These are phyloP conservation scores for Cynoglossus semilaevis DNA, from an alignment of 2,113 vertebrate genomes.

Conservation along the genomic window DNA sequence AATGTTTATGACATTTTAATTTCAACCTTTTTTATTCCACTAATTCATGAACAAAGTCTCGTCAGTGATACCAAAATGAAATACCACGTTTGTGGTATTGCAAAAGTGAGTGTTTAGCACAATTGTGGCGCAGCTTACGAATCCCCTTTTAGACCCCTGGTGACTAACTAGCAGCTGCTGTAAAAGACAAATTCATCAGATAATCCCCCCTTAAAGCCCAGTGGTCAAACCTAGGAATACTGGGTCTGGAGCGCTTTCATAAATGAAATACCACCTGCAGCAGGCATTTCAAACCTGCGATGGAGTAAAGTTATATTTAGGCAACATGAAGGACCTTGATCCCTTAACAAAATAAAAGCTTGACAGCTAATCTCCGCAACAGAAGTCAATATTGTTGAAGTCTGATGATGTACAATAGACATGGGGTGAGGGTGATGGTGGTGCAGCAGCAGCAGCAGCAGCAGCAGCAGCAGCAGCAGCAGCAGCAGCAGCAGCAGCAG, in stretches of 20 bases:
- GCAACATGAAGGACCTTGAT: conserved; percentile 74
- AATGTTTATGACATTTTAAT: no score
- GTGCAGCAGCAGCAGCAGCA: no score
- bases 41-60: no score
- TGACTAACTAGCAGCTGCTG: conserved; percentile 83
- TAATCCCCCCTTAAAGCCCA: conserved; percentile 83
- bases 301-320: conserved; percentile 76
- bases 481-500: no score
- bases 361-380: conserved; percentile 74
- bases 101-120: conserved; percentile 3
- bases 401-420: conserved; percentile 64
- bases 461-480: not conserved
- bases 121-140: conserved; percentile 53
- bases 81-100: no score
- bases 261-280: conserved; percentile 79
- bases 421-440: conserved; percentile 14
- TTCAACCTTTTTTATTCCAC: no score
- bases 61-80: no score
- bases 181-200: conserved; percentile 85
- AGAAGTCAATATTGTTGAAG: conserved; percentile 76
- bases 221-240: conserved; percentile 80
- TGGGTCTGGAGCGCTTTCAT: conserved; percentile 73
- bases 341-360: conserved; percentile 80
- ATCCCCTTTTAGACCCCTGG: conserved; percentile 83
- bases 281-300: conserved; percentile 58